These are phyloP conservation scores for Falcunculus frontatus DNA, from an alignment of 2,113 vertebrate genomes.

Conservation along the genomic window DNA sequence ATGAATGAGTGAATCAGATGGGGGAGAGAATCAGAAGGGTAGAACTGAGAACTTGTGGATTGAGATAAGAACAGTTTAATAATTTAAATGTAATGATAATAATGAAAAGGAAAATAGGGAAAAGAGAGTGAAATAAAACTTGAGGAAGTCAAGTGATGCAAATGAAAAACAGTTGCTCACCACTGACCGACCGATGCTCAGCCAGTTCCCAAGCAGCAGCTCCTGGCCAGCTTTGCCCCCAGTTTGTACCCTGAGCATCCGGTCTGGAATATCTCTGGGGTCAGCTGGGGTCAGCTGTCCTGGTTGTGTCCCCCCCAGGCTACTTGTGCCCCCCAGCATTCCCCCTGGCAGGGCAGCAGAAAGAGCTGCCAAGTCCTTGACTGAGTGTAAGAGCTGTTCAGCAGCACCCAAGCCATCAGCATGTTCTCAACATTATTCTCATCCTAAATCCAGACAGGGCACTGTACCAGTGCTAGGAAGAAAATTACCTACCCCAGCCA, in stretches of 20 bases:
- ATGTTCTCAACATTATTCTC: neutral
- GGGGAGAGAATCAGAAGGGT: neutral
- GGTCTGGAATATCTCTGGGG: neutral
- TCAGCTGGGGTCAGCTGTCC: neutral
- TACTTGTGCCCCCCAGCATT: neutral
- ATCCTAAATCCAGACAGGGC: neutral
- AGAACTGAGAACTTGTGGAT: fast-evolving
- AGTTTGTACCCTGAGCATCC: neutral
- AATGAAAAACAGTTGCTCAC: neutral
- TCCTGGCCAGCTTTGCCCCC: neutral
- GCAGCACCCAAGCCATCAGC: neutral
- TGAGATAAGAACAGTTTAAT: neutral
- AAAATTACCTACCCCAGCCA: neutral
- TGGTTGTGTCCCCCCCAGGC: neutral
- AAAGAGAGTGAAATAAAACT: neutral
- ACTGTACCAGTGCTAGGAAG: neutral
- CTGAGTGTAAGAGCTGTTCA: neutral
- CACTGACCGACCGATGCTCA: fast-evolving
- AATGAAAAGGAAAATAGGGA: neutral
- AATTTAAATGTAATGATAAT: neutral
- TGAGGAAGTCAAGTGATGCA: neutral
- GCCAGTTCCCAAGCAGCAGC: neutral
- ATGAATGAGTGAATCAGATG: too few relatives aligned
- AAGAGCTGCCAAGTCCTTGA: neutral
- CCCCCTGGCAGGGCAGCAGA: neutral